Conservation (phyloP, 2,113 vertebrate species). For the Balaeniceps rex region DNA sequence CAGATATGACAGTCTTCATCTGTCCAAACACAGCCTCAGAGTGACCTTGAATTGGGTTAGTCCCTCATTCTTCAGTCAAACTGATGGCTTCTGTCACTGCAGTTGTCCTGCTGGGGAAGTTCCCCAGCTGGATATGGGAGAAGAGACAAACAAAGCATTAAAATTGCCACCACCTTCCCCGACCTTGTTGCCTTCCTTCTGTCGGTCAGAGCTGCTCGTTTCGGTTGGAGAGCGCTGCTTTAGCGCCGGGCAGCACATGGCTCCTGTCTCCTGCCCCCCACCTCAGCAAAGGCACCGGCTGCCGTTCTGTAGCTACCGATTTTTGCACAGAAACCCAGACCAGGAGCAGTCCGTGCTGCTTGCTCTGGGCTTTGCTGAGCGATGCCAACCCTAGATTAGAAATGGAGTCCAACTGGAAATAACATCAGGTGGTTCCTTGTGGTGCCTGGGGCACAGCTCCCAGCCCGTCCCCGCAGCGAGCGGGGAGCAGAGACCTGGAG, state of each 20-base stretch:
- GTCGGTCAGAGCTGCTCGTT: not conserved
- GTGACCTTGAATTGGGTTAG: not conserved
- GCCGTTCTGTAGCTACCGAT: not conserved
- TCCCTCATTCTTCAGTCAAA: constrained; percentile 5
- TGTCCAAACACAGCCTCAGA: not conserved
- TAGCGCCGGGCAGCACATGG: not conserved
- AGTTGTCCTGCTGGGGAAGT: constrained; percentile 23
- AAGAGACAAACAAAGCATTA: not conserved
- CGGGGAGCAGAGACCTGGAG: not conserved
- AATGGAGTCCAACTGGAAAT: not conserved
- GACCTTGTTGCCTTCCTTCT: not conserved
- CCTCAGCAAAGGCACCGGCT: not conserved
- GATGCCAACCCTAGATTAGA: not conserved
- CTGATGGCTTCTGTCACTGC: not conserved
- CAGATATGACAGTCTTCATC: constrained; percentile 51
- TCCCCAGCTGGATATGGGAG: not conserved
- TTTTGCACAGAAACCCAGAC: not conserved
- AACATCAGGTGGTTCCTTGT: not conserved
- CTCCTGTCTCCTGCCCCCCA: not conserved
- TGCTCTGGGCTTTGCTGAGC: not conserved
- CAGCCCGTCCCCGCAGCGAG: accelerated
- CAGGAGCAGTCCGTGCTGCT: not conserved
- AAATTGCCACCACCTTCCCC: not conserved
- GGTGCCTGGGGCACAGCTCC: not conserved
- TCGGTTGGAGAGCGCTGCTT: not conserved